phyloP scores from a whole-genome alignment of 2,888 invertebrate species.

The Lycia hirtaria region DNA sequence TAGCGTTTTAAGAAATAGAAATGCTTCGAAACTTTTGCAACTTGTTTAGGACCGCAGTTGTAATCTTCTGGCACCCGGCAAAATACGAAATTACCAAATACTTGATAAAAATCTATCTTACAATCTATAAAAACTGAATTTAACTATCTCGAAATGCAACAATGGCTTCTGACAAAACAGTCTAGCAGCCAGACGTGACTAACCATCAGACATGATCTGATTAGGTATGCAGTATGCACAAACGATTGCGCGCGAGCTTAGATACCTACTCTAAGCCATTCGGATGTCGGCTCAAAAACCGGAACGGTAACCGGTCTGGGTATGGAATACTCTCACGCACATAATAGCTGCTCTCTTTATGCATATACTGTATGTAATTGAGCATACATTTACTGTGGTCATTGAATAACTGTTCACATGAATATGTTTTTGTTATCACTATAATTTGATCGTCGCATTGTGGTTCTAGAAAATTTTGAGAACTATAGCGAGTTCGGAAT shows the following conservation, averaged over 20 bases:
- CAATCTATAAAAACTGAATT: too few species aligned
- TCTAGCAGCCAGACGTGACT: neutral
- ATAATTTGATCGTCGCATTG: neutral
- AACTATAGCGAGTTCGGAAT: too few species aligned
- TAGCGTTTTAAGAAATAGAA: too few species aligned
- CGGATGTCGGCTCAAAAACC: slow-evolving; percentile 49
- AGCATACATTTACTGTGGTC: neutral
- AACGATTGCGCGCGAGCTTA: slow-evolving; percentile 13
- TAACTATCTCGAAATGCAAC: too few species aligned
- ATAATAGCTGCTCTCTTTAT: slow-evolving; percentile 36
- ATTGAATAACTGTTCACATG: neutral
- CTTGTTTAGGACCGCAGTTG: too few species aligned
- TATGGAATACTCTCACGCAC: slow-evolving; percentile 66
- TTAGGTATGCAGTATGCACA: slow-evolving; percentile 51
- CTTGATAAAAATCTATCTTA: too few species aligned
- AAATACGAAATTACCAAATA: too few species aligned
- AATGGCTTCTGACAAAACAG: neutral
- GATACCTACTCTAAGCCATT: slow-evolving; percentile 17
- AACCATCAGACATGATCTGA: slow-evolving; percentile 35
- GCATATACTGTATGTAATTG: neutral
- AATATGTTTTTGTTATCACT: slow-evolving; percentile 15
- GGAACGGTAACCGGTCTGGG: slow-evolving; percentile 54
- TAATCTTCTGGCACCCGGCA: too few species aligned
- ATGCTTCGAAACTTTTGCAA: too few species aligned
- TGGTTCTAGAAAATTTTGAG: too few species aligned